These are phyloP conservation scores for Mycogona germanica DNA, from an alignment of 2,888 invertebrate genomes.

Conservation along the genomic window DNA sequence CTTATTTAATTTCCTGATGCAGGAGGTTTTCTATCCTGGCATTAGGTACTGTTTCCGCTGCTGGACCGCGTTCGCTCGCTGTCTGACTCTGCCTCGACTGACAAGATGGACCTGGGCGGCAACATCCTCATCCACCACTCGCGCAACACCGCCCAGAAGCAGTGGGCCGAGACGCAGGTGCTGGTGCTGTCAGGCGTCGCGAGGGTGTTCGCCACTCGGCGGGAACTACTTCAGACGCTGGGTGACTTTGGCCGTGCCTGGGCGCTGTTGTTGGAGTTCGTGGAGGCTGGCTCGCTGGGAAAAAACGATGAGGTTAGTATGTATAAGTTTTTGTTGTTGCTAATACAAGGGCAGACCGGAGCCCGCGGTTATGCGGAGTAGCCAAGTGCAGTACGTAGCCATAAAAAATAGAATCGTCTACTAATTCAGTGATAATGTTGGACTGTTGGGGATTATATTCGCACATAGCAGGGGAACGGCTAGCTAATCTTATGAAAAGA, in stretches of 20 bases:
- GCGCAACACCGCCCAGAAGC: conserved; percentile 95
- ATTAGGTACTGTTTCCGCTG: conserved; percentile 79
- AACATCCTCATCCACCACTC: conserved; percentile 97
- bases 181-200: conserved; percentile 82
- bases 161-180: conserved; percentile 97
- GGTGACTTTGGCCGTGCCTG: conserved; percentile 91
- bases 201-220: conserved; percentile 82
- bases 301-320: conserved; percentile 82
- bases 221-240: conserved; percentile 54
- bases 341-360: too few species aligned
- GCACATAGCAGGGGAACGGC: too few species aligned
- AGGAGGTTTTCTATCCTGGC: background rate
- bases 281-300: conserved; percentile 81
- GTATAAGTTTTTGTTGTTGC: too few species aligned
- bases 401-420: background rate
- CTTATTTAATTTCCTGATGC: background rate
- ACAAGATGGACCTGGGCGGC: conserved; percentile 75
- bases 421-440: too few species aligned
- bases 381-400: too few species aligned
- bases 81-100: conserved; percentile 41
- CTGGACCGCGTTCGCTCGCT: conserved; percentile 71
- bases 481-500: too few species aligned
- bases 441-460: too few species aligned
- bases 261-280: conserved; percentile 83
- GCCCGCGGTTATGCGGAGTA: too few species aligned